These are phyloP conservation scores for Theristicus caerulescens DNA, from an alignment of 2,113 vertebrate genomes.

Conservation along the genomic window DNA sequence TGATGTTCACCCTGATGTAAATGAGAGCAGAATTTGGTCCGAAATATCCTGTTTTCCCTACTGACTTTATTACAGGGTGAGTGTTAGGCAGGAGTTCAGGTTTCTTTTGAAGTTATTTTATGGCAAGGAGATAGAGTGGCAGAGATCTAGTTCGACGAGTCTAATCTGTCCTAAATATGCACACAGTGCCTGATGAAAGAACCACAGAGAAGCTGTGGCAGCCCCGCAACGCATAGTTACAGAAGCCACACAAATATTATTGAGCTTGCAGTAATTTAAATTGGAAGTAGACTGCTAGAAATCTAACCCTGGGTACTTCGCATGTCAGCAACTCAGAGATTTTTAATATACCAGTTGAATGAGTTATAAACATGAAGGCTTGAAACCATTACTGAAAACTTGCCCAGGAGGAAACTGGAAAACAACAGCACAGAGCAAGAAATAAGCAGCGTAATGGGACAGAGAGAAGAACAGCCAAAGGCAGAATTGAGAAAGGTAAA, in stretches of 20 bases:
- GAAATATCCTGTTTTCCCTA: background rate
- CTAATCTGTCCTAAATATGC: background rate
- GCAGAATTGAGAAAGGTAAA: background rate
- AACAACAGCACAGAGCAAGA: background rate
- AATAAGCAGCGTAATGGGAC: background rate
- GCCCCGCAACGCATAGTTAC: background rate
- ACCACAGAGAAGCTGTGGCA: background rate
- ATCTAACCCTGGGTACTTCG: background rate
- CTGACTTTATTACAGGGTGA: background rate
- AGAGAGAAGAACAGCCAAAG: background rate
- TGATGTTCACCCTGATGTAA: background rate
- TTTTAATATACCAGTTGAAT: background rate
- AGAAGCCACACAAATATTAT: background rate
- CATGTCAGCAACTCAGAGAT: background rate
- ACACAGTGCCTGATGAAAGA: background rate
- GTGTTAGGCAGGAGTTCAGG: background rate
- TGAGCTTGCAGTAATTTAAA: background rate
- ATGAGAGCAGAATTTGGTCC: background rate
- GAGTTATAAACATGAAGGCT: background rate
- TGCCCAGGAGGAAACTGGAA: background rate
- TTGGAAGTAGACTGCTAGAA: background rate
- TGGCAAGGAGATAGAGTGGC: background rate
- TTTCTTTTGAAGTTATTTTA: constrained; percentile 4
- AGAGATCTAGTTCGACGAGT: background rate
- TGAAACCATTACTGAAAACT: background rate